Percentiles rank a stretch among this genome's conserved stretches.
phyloP scores from a whole-genome alignment of 2,113 vertebrate species.

The Heterocephalus glaber region DNA sequence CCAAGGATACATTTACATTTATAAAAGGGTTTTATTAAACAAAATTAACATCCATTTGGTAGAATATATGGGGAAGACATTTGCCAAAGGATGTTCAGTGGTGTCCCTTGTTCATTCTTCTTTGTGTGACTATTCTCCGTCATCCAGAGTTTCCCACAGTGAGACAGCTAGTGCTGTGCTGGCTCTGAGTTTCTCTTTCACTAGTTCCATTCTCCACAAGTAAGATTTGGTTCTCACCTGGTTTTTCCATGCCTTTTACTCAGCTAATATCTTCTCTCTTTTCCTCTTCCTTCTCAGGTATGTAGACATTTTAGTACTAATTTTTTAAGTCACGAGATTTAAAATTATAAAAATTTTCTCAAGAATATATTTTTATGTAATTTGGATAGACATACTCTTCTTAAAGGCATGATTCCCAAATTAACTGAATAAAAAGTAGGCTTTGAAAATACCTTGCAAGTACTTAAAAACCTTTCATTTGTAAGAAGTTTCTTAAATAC shows the following conservation, averaged over 20 bases:
- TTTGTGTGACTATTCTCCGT: not conserved
- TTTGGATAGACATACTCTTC: not conserved
- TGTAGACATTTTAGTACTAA: not conserved
- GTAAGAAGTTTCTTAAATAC: constrained; percentile 39
- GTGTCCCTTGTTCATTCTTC: not conserved
- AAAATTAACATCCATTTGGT: constrained; percentile 40
- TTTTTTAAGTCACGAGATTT: constrained; percentile 47
- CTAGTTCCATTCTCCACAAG: constrained; percentile 38
- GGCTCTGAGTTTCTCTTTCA: not conserved
- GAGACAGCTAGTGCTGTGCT: constrained; percentile 7
- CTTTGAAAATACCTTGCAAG: constrained; percentile 21
- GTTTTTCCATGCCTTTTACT: constrained; percentile 36
- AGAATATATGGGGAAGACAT: not conserved
- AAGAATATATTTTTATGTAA: not conserved
- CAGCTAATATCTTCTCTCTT: constrained; percentile 9
- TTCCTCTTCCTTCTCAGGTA: constrained; percentile 17
- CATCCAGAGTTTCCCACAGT: not conserved
- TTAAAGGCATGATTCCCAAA: constrained; percentile 3
- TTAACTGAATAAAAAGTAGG: constrained; percentile 11
- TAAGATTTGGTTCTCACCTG: constrained; percentile 21
- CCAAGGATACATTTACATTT: constrained; percentile 14
- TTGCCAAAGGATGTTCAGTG: not conserved
- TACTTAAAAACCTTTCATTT: constrained; percentile 47
- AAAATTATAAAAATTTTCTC: constrained; percentile 43
- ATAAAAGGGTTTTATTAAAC: constrained; percentile 49